Base-by-base conservation (phyloP, 1,140 invertebrate species). In the Solenopsis invicta region DNA sequence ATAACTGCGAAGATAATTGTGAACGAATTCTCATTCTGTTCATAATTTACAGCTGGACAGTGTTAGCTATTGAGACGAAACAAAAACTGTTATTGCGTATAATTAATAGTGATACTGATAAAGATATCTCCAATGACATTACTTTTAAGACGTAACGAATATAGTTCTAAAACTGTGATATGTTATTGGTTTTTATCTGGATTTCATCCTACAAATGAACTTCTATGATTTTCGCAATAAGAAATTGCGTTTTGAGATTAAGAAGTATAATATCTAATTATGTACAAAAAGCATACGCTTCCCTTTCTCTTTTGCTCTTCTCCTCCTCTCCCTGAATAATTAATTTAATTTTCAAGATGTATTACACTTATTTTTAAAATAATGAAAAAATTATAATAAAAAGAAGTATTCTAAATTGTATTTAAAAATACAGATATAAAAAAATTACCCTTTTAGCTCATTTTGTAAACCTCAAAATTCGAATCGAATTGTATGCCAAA, bases 81-180 rank as follows among this genome's bases (percentile, higher is more conserved):
- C 54, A 34, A 81, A 66, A 71, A 45, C 37, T 24, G 29, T 24
- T 69, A 13, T 77, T 48, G 10, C 9, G 50, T 52, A 50, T 74
- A 81, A 81, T 81, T 4, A 3, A 1, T 74, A 13, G 13, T 29
- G 41, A 69, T 59, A n/a, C 21, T 66, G 18, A 4, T 69, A 24
- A 45, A 75, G 13, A 18, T 74, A 75, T 13, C 10, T n/a, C 52
- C 41, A 61, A 41, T 82, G 50, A 72, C 21, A 82, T 75, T 48
- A 82, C 16, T 81, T 4, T 64, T 80, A 80, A 59, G 13, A 62
- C 8, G 4, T 74, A 74, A 74, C 10, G 2, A 67, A 71, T 59
- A 69, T 88, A 72, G 85, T 94, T 94, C 92, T 92, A 92, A 94
- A 94, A 94, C 94, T 95, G 94, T 95, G 94, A 95, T 95, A 95